Evolutionary conservation across 2,797 vertebrate species (phyloP).

Genomic region (Falco cherrug): DNA sequence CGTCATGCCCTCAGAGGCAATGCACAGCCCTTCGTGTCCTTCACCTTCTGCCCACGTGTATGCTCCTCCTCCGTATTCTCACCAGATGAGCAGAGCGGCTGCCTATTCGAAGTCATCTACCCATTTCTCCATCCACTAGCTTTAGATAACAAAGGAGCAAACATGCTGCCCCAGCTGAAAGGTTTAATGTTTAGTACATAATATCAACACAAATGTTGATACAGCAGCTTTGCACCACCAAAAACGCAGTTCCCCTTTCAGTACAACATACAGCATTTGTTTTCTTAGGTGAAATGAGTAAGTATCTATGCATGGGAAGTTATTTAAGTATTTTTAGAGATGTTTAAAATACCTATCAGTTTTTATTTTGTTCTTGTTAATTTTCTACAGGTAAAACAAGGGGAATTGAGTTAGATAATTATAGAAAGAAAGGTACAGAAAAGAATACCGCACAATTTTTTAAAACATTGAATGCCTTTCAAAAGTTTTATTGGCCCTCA

Average conservation of each 20-base stretch:
- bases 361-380: background rate
- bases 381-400: background rate
- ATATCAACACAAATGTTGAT: background rate
- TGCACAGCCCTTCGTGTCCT: fast-evolving
- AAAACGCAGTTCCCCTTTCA: background rate
- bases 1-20: background rate
- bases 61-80: background rate
- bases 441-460: background rate
- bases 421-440: background rate
- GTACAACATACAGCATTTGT: background rate
- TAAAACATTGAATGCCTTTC: background rate
- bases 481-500: background rate
- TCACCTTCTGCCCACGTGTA: fast-evolving
- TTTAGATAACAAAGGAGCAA: background rate
- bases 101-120: background rate
- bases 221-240: background rate
- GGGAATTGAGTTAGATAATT: background rate
- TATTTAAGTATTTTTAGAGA: background rate
- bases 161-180: background rate
- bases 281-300: background rate
- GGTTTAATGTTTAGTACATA: background rate
- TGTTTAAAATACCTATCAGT: background rate
- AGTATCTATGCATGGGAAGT: background rate
- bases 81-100: background rate
- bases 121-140: background rate